Conservation (phyloP, 2,113 vertebrate genomes). For the Oncorhynchus nerka region DNA sequence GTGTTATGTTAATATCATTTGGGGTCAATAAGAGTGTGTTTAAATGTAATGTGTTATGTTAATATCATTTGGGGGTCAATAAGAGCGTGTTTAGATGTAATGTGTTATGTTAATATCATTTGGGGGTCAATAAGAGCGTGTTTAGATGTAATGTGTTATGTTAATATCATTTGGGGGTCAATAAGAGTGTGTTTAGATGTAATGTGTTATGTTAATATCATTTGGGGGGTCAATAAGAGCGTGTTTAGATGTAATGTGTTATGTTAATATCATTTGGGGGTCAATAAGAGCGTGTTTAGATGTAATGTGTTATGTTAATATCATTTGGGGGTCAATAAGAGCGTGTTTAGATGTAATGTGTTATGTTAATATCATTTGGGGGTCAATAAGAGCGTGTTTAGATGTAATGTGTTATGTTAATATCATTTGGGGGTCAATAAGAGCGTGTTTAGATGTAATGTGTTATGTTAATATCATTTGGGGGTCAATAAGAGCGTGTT, state of each 20-base stretch:
- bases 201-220: slow-evolving; percentile 40
- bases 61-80: slow-evolving; percentile 54
- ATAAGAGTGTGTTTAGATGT: too few relatives aligned
- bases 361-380: slow-evolving; percentile 52
- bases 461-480: too few relatives aligned
- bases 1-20: too few relatives aligned
- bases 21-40: background rate
- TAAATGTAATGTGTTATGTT: slow-evolving; percentile 2
- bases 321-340: too few relatives aligned
- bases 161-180: too few relatives aligned
- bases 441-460: too few relatives aligned
- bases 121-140: background rate
- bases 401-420: slow-evolving; percentile 49
- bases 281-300: too few relatives aligned
- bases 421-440: slow-evolving; percentile 36
- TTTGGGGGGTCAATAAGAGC: slow-evolving; percentile 38
- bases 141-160: too few relatives aligned
- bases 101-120: slow-evolving; percentile 58
- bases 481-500: too few relatives aligned
- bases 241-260: slow-evolving; percentile 28
- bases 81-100: background rate
- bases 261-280: slow-evolving; percentile 53
- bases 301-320: too few relatives aligned
- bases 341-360: too few relatives aligned
- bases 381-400: slow-evolving; percentile 18